These are phyloP conservation scores for Coranthus polyacanthus DNA, from an alignment of 2,797 vertebrate species.

Conservation along the genomic window DNA sequence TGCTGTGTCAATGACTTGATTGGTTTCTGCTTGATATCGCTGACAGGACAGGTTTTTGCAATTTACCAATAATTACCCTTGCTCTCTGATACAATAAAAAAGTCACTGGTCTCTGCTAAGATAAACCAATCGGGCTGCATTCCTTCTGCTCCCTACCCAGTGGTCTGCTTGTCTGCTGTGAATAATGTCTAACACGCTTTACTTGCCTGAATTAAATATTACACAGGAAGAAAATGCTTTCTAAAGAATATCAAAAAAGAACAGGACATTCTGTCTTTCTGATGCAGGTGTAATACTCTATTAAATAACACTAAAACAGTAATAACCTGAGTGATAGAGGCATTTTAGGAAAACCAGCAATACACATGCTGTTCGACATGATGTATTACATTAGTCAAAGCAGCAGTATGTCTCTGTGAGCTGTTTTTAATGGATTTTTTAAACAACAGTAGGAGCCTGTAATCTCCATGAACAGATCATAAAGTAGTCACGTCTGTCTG, in stretches of 20 bases:
- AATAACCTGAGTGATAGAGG: slow-evolving; percentile 67
- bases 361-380: slow-evolving; percentile 55
- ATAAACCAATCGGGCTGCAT: slow-evolving; percentile 72
- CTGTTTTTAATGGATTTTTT: slow-evolving; percentile 62
- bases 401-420: slow-evolving; percentile 63
- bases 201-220: slow-evolving; percentile 55
- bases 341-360: slow-evolving; percentile 47
- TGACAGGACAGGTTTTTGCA: slow-evolving; percentile 83
- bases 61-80: slow-evolving; percentile 85
- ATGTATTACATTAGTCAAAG: slow-evolving; percentile 68
- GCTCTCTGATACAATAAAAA: slow-evolving; percentile 75
- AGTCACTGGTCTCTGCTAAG: slow-evolving; percentile 72
- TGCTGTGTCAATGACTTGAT: slow-evolving; percentile 83
- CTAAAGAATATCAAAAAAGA: slow-evolving; percentile 42
- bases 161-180: slow-evolving; percentile 62
- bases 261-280: slow-evolving; percentile 52
- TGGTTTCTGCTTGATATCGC: slow-evolving; percentile 82
- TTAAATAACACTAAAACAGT: slow-evolving; percentile 62
- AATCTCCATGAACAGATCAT: slow-evolving; percentile 57
- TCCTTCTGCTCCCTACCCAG: slow-evolving; percentile 59
- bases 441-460: slow-evolving; percentile 51
- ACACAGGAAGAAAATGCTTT: slow-evolving; percentile 24
- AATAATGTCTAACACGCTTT: slow-evolving; percentile 58
- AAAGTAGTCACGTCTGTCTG: slow-evolving; percentile 44
- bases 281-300: slow-evolving; percentile 51